A percentile compares a stretch with the other conserved stretches of the same genome.
These are phyloP conservation scores for Aegotheles bennettii DNA, from an alignment of 2,113 vertebrate genomes.

Conservation along the genomic window DNA sequence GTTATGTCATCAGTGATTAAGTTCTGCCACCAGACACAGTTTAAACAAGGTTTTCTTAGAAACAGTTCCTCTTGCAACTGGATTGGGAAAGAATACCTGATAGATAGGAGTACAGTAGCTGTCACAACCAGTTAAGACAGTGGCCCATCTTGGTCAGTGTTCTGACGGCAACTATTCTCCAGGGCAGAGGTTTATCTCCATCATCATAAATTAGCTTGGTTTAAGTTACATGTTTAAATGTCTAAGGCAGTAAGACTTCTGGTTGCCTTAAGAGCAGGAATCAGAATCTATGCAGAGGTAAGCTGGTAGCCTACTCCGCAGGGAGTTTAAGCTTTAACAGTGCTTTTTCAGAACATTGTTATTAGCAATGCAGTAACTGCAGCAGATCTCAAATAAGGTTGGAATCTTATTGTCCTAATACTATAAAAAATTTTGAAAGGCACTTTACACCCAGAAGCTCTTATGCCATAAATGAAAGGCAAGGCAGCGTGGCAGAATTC, in stretches of 20 bases:
- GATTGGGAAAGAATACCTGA: not conserved
- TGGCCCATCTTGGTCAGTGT: not conserved
- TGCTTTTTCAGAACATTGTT: not conserved
- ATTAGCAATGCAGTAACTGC: not conserved
- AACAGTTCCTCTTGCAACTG: not conserved
- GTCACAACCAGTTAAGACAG: not conserved
- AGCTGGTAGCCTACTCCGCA: not conserved
- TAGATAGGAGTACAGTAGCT: not conserved
- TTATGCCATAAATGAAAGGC: not conserved
- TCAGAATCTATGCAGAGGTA: not conserved
- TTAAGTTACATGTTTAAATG: not conserved
- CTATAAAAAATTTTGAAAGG: not conserved
- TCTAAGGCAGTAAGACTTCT: not conserved
- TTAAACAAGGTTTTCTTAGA: not conserved
- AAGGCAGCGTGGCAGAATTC: not conserved
- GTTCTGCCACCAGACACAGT: not conserved
- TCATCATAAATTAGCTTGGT: not conserved
- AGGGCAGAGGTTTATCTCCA: not conserved
- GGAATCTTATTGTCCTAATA: not conserved
- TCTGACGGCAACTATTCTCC: not conserved
- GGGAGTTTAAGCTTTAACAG: not conserved
- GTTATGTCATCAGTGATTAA: not conserved
- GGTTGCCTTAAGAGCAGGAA: not conserved
- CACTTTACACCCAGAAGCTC: not conserved
- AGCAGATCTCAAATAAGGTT: not conserved